phyloP scores from a whole-genome alignment of 2,113 vertebrate genomes.

The Nestor notabilis region DNA sequence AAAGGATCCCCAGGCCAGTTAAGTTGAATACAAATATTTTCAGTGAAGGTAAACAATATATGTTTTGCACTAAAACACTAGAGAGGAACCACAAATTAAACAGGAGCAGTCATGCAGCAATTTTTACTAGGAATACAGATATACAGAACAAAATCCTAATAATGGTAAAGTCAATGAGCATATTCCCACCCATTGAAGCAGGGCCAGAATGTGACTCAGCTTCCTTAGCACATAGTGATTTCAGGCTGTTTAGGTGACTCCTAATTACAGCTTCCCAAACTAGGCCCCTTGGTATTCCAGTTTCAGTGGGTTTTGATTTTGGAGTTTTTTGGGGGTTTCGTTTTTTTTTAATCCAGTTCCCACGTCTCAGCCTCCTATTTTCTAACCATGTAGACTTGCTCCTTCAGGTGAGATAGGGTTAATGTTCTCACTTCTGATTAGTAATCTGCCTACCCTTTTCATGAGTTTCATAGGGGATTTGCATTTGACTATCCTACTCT shows the following conservation, averaged over 20 bases:
- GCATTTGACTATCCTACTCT: background rate
- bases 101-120: background rate
- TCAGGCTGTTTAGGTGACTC: background rate
- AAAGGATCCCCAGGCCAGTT: background rate
- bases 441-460: background rate
- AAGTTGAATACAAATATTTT: background rate
- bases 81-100: background rate
- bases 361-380: background rate
- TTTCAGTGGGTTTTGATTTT: background rate
- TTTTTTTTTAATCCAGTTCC: background rate
- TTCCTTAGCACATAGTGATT: background rate
- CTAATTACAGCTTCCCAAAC: background rate
- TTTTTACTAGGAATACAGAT: background rate
- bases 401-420: background rate
- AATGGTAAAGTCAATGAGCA: background rate
- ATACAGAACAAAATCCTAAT: background rate
- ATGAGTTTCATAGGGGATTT: background rate
- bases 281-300: background rate
- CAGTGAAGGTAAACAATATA: background rate
- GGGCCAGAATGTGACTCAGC: background rate
- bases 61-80: background rate
- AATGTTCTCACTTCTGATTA: background rate
- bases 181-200: background rate
- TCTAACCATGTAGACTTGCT: background rate
- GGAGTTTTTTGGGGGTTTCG: background rate